Evolutionary conservation across 2,888 invertebrate genomes (phyloP).

Genomic region (Malacosoma neustria): DNA sequence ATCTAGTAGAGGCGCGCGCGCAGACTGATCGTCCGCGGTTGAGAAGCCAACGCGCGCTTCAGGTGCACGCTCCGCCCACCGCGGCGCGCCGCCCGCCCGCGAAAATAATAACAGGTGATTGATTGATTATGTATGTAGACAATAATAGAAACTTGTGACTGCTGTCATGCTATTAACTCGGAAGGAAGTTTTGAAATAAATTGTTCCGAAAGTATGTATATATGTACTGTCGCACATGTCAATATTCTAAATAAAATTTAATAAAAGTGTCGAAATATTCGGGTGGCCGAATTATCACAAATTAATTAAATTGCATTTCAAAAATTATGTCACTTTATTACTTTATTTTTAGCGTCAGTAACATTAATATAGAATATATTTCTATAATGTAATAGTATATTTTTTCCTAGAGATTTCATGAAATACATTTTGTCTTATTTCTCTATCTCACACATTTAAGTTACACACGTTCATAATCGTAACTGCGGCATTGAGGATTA

Average conservation of each 20-base stretch:
- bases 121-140: slow-evolving; percentile 54
- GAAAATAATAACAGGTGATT: slow-evolving; percentile 45
- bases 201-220: background rate
- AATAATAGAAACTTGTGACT: slow-evolving; percentile 48
- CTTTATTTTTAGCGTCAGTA: too few species aligned
- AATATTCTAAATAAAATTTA: background rate
- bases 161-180: slow-evolving; percentile 26
- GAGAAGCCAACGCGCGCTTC: slow-evolving; percentile 24
- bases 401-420: background rate
- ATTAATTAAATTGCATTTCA: too few species aligned
- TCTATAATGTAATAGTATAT: too few species aligned
- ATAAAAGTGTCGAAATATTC: background rate
- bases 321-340: too few species aligned
- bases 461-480: background rate
- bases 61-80: slow-evolving; percentile 33
- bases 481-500: too few species aligned
- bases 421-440: background rate
- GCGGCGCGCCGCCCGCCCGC: slow-evolving; percentile 22
- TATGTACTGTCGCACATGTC: background rate
- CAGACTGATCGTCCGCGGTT: slow-evolving; percentile 35
- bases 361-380: too few species aligned
- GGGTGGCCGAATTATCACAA: background rate
- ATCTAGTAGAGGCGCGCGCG: slow-evolving; percentile 32
- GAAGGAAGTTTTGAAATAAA: slow-evolving; percentile 28
- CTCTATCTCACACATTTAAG: background rate